phyloP scores from a whole-genome alignment of 2,113 vertebrate genomes.

The Lepus timidus region DNA sequence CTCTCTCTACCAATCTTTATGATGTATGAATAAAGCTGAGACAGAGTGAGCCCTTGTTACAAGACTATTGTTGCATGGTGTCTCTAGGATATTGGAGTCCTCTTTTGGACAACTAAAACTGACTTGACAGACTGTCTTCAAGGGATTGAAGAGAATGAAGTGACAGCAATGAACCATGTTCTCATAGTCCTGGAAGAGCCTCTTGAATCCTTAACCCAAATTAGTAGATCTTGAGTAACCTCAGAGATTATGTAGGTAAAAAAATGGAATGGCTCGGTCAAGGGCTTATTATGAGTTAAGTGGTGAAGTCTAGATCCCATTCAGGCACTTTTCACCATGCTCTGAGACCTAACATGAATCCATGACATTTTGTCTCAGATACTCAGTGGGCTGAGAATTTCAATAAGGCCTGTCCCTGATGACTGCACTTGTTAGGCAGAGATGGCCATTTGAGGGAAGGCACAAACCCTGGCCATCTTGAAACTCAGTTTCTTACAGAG shows the following conservation, averaged over 20 bases:
- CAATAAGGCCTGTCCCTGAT: not conserved
- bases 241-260: not conserved
- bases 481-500: constrained; percentile 9
- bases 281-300: not conserved
- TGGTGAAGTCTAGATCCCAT: not conserved
- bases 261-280: not conserved
- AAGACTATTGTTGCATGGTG: not conserved
- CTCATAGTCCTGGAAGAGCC: not conserved
- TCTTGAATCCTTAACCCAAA: constrained; percentile 16
- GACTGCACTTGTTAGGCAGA: not conserved
- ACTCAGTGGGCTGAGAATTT: not conserved
- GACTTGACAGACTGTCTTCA: not conserved
- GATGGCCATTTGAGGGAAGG: not conserved
- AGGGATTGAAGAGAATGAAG: not conserved
- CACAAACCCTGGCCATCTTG: not conserved
- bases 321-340: not conserved
- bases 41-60: constrained; percentile 11
- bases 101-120: constrained; percentile 32
- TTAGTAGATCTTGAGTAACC: not conserved
- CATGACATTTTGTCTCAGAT: not conserved
- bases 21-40: constrained; percentile 35
- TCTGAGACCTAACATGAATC: not conserved
- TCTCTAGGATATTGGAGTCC: not conserved
- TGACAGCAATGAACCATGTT: not conserved
- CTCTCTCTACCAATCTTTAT: not conserved